A percentile compares a stretch with the other conserved stretches of the same genome.
Evolutionary conservation across 2,113 vertebrate genomes (phyloP).

Genomic region (Brienomyrus longianalis): DNA sequence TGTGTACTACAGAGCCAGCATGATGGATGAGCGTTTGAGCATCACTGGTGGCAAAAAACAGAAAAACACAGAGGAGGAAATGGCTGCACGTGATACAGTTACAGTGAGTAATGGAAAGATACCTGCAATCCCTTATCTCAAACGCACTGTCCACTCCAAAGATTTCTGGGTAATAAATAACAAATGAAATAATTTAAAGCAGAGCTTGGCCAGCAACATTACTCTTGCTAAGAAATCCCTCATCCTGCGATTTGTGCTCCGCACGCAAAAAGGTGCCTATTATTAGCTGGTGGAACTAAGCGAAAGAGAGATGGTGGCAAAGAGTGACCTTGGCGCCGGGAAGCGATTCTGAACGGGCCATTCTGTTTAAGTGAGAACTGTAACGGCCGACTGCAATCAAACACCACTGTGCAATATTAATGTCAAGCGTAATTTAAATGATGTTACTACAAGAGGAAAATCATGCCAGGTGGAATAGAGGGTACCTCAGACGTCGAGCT

Average conservation of each 20-base stretch:
- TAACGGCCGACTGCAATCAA: neutral
- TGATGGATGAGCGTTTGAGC: neutral
- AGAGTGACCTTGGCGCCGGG: neutral
- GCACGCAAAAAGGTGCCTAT: neutral
- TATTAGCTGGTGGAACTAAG: neutral
- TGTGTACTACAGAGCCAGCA: neutral
- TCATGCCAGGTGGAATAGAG: neutral
- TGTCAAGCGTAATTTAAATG: neutral
- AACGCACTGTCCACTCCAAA: neutral
- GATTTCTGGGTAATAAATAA: conserved; percentile 13
- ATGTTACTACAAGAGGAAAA: neutral
- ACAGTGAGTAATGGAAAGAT: neutral
- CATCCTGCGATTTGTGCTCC: neutral
- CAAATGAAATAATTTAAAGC: neutral
- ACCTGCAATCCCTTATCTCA: conserved; percentile 1
- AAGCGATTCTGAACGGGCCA: neutral
- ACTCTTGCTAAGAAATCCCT: neutral
- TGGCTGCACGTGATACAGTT: neutral
- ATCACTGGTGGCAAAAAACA: neutral
- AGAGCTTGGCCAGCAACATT: neutral
- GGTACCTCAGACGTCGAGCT: neutral
- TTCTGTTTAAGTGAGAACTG: neutral
- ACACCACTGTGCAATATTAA: neutral
- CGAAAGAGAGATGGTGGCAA: neutral
- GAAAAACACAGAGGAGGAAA: neutral